Base-by-base conservation (phyloP, 92 coral and sea anemone species). In the Zoanthus sansibaricus region DNA sequence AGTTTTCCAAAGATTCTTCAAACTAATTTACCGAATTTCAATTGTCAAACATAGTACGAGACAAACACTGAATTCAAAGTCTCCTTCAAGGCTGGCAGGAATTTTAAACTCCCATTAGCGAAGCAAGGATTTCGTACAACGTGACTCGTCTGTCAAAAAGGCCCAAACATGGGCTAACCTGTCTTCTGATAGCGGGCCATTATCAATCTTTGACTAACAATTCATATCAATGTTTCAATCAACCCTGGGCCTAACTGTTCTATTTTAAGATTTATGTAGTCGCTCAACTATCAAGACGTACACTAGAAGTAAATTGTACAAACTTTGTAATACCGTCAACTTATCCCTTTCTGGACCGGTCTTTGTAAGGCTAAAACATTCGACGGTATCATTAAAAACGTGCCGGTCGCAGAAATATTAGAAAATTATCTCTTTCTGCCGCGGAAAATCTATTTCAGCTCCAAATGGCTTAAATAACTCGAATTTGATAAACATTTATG, bases 291-390 rank as follows among this genome's bases (percentile, higher is more conserved):
- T 88, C 67, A 71, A 82, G 66, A 72, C 78, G 49, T 87, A 80
- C 62, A 82, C 87, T 51, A 82, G 86, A 68, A 79, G 76, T 59
- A 79, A 88, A 70, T 73, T 82, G 68, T 49, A 71, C 71, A 88
- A 82, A 56, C 87, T 82, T 82, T 30, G 83, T 79, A 62, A 72
- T 55, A 72, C 77, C 75, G 49, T 68, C 80, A 83, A 82, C 72
- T 59, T 69, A 42, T 85, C 88, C 73, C 82, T 73, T 85, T 46
- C 74, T 73, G 75, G 79, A 72, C 61, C 75, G 70, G 72, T 59
- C 51, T 52, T 74, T 15, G 52, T 61, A 18, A 78, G 55, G 71
- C 82, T 85, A 75, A 85, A 85, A 45, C 37, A 76, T 86, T 75
- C 76, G 75, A 59, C 74, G 64, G 58, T 85, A 15, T 74, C 67